phyloP scores from a whole-genome alignment of 1,140 invertebrate genomes.

The Tyrophagus putrescentiae region DNA sequence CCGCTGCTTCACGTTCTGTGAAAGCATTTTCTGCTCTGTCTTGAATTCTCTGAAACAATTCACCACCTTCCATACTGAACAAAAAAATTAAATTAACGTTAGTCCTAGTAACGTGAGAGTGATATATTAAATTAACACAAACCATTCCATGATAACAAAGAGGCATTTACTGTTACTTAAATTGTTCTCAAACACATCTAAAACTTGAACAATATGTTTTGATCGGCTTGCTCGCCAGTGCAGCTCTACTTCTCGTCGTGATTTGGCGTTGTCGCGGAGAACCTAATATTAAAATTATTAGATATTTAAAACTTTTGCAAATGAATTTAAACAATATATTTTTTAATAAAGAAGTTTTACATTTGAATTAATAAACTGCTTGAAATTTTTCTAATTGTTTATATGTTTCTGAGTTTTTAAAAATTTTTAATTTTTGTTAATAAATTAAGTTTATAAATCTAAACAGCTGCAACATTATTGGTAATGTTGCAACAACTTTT shows the following conservation, averaged over 20 bases:
- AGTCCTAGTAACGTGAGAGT: neutral
- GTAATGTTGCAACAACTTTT: no score
- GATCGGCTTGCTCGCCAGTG: constrained; percentile 83
- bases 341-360: no score
- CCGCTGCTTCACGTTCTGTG: constrained; percentile 80
- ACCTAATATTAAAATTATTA: constrained; percentile 54
- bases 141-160: constrained; percentile 95
- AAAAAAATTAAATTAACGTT: constrained; percentile 60
- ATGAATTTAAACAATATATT: constrained; percentile 15
- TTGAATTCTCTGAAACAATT: constrained; percentile 64
- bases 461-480: no score
- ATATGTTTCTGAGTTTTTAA: no score
- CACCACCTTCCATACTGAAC: constrained; percentile 52
- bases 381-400: no score
- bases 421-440: no score
- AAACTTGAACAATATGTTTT: constrained; percentile 77
- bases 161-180: constrained; percentile 78
- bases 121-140: constrained; percentile 30
- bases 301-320: no score
- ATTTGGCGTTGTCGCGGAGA: constrained; percentile 74
- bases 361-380: no score
- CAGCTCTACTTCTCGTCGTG: constrained; percentile 80
- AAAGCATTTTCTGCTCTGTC: constrained; percentile 80
- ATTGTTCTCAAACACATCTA: constrained; percentile 90
- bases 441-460: no score